phyloP scores from a whole-genome alignment of 2,888 invertebrate genomes.

The Pardosa pseudoannulata region DNA sequence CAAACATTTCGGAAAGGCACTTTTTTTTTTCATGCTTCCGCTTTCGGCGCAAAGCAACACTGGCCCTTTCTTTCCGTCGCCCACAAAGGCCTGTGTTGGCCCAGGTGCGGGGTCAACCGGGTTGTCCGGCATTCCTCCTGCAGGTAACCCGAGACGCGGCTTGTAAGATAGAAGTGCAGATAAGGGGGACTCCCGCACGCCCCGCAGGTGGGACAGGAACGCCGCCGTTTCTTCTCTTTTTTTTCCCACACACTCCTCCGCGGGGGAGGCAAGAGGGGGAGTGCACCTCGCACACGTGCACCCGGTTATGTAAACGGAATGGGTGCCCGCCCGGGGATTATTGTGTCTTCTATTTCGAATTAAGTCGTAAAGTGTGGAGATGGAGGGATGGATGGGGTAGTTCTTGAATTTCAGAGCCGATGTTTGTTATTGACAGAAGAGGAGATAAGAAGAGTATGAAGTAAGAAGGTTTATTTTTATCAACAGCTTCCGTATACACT shows the following conservation, averaged over 20 bases:
- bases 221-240: no score
- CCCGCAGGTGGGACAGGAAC: constrained; percentile 49
- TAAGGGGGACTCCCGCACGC: constrained; percentile 54
- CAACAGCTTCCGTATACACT: no score
- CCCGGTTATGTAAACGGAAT: constrained; percentile 65
- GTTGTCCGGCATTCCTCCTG: constrained; percentile 56
- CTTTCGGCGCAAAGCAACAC: background rate
- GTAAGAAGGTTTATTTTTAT: no score
- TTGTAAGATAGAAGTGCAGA: constrained; percentile 71
- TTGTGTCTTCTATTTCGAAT: constrained; percentile 15
- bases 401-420: background rate
- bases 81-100: background rate
- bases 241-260: constrained; percentile 20
- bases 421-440: background rate
- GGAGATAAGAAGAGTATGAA: no score
- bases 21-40: no score
- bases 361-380: background rate
- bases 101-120: constrained; percentile 63
- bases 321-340: background rate
- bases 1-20: constrained; percentile 14
- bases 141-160: constrained; percentile 61
- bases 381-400: background rate
- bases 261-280: no score
- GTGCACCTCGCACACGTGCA: constrained; percentile 57
- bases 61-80: background rate